These are phyloP conservation scores for Elymnias hypermnestra DNA, from an alignment of 1,140 invertebrate genomes.

Conservation along the genomic window DNA sequence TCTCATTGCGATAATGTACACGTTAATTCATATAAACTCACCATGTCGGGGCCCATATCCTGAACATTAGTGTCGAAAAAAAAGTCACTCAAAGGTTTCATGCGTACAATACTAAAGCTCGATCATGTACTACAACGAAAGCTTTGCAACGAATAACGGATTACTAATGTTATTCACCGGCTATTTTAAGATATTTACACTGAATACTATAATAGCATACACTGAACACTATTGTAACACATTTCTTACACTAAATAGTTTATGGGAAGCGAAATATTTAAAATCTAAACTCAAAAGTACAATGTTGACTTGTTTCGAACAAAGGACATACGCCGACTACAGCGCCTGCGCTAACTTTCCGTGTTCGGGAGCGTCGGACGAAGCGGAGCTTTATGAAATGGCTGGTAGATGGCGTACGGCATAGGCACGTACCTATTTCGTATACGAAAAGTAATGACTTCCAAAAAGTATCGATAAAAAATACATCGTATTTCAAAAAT, in stretches of 20 bases:
- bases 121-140: constrained; percentile 59
- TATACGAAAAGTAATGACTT: no score
- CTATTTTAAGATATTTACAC: constrained; percentile 34
- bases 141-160: constrained; percentile 43
- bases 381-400: constrained; percentile 29
- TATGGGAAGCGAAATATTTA: constrained; percentile 43
- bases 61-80: constrained; percentile 84
- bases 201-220: constrained; percentile 35
- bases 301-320: constrained; percentile 76
- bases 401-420: constrained; percentile 52
- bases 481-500: no score
- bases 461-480: no score
- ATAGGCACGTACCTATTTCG: no score
- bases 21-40: constrained; percentile 60
- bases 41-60: constrained; percentile 86
- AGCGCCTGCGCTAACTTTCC: constrained; percentile 69
- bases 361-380: constrained; percentile 56
- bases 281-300: constrained; percentile 60
- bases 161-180: constrained; percentile 38
- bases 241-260: constrained; percentile 56
- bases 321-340: constrained; percentile 73
- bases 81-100: constrained; percentile 83
- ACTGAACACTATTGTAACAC: constrained; percentile 38
- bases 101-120: constrained; percentile 76
- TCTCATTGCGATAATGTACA: constrained; percentile 30